Evolutionary conservation across 2,113 vertebrate species (phyloP).

Genomic region (Prunella himalayana): DNA sequence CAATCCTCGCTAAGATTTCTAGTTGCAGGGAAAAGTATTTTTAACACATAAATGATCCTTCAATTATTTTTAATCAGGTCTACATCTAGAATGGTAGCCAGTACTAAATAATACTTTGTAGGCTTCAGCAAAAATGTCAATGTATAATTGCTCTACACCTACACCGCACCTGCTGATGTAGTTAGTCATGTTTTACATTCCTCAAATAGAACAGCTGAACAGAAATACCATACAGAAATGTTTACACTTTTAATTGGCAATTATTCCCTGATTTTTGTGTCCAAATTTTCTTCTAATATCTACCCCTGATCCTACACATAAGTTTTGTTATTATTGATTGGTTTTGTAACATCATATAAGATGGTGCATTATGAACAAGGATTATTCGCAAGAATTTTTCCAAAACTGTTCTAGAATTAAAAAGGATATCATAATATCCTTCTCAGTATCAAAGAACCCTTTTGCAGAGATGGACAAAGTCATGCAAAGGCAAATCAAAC

Average conservation of each 20-base stretch:
- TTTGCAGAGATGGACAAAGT: neutral
- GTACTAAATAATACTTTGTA: neutral
- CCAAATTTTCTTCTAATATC: neutral
- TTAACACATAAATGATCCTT: neutral
- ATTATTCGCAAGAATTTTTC: neutral
- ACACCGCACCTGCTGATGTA: conserved; percentile 48
- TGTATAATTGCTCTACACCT: conserved; percentile 51
- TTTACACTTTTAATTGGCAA: conserved; percentile 35
- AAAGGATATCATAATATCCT: neutral
- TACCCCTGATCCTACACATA: neutral
- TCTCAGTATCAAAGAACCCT: neutral
- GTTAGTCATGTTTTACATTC: conserved; percentile 23
- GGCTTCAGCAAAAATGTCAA: conserved; percentile 40
- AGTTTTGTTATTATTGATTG: neutral
- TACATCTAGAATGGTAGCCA: neutral
- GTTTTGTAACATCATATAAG: neutral
- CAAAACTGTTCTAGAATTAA: neutral
- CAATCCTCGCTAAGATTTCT: neutral
- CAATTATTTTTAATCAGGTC: conserved; percentile 30
- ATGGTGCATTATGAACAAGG: neutral
- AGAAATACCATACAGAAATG: neutral
- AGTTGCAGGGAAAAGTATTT: neutral
- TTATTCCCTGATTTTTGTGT: conserved; percentile 11
- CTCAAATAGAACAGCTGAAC: neutral
- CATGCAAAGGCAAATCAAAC: conserved; percentile 36